A percentile compares a stretch with the other conserved stretches of the same genome.
Conservation (phyloP, 2,797 vertebrate species). For the Carapus acus region DNA sequence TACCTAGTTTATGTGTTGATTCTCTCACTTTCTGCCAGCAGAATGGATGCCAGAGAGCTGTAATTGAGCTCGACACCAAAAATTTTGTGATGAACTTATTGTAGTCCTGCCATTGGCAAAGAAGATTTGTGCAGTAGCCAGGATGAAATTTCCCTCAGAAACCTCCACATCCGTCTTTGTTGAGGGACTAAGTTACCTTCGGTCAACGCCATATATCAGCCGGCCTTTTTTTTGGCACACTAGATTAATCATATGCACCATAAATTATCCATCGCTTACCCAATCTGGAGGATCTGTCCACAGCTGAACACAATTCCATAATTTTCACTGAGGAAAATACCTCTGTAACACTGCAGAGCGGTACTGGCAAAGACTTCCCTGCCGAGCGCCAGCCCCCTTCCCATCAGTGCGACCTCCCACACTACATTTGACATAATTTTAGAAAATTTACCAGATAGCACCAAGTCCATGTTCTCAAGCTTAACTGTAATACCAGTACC, state of each 20-base stretch:
- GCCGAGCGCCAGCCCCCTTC: too few relatives aligned
- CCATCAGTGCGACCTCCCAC: constrained; percentile 11
- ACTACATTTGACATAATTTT: constrained; percentile 1
- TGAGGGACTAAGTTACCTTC: constrained; percentile 69
- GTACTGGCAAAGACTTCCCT: constrained; percentile 30
- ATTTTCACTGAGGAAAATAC: constrained; percentile 48
- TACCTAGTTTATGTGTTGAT: constrained; percentile 40
- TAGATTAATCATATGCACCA: constrained; percentile 60
- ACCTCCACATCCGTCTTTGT: constrained; percentile 67
- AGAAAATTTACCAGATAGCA: constrained; percentile 32
- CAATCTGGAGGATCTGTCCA: constrained; percentile 52
- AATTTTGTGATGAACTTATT: constrained; percentile 44
- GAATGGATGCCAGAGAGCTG: constrained; percentile 24
- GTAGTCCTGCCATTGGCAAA: constrained; percentile 47
- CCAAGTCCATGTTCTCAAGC: too few relatives aligned
- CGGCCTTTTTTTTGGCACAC: constrained; percentile 38
- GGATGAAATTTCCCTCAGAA: constrained; percentile 59
- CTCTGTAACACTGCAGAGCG: constrained; percentile 14
- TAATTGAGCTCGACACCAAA: constrained; percentile 45
- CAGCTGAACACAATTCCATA: constrained; percentile 49
- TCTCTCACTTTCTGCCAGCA: constrained; percentile 6
- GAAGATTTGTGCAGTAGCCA: constrained; percentile 59
- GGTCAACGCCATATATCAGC: constrained; percentile 52
- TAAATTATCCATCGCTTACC: constrained; percentile 63
- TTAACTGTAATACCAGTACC: too few relatives aligned